Conservation (phyloP, 2,113 vertebrate genomes). For the Ophthalmolycus amberensis region DNA sequence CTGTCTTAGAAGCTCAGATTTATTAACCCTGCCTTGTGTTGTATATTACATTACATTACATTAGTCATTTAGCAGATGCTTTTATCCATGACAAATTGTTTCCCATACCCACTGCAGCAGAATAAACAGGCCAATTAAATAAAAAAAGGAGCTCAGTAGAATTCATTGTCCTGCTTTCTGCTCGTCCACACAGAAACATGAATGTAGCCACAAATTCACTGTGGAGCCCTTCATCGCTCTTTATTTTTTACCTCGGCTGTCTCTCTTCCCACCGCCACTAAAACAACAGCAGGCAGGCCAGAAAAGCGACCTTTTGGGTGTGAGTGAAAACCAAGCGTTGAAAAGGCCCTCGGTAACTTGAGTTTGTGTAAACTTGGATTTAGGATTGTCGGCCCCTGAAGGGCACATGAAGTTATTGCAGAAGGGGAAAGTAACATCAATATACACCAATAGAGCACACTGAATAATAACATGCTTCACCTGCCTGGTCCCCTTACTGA, state of each 20-base stretch:
- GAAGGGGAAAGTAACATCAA: slow-evolving; percentile 23
- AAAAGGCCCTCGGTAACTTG: slow-evolving; percentile 24
- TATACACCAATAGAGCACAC: slow-evolving; percentile 26
- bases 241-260: slow-evolving; percentile 25
- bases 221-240: slow-evolving; percentile 19
- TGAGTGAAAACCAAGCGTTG: slow-evolving; percentile 46
- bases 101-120: not conserved
- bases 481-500: not conserved
- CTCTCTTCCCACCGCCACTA: slow-evolving; percentile 31
- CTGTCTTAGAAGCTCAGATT: not conserved
- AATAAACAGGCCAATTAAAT: not conserved
- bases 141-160: not conserved
- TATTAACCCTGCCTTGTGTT: not conserved
- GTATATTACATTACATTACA: not conserved
- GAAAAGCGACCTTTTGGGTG: not conserved
- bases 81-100: not conserved
- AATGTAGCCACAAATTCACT: slow-evolving; percentile 36
- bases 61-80: too few relatives aligned
- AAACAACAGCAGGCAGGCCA: slow-evolving; percentile 28
- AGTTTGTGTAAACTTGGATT: slow-evolving; percentile 41
- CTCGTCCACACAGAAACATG: slow-evolving; percentile 10
- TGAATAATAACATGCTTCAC: slow-evolving; percentile 8
- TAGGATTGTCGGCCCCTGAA: slow-evolving; percentile 30
- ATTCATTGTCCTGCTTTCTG: slow-evolving; percentile 15
- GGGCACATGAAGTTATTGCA: slow-evolving; percentile 25